phyloP scores from a whole-genome alignment of 2,797 vertebrate species.

The Enteromius afrohamiltoni region DNA sequence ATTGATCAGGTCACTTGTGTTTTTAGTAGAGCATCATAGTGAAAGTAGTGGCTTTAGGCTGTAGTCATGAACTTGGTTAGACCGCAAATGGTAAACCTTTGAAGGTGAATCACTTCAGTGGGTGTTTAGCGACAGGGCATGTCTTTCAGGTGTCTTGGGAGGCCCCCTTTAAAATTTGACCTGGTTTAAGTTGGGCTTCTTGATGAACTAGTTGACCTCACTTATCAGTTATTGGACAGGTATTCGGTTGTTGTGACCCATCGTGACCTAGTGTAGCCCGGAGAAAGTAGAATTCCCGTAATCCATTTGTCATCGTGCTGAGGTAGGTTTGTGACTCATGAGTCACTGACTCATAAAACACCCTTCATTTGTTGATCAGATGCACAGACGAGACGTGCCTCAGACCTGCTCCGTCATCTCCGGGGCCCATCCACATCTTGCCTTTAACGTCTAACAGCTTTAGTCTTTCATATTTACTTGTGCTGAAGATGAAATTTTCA shows the following conservation, averaged over 20 bases:
- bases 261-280: conserved; percentile 40
- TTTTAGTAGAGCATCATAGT: background rate
- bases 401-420: background rate
- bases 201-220: conserved; percentile 4
- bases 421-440: background rate
- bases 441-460: background rate
- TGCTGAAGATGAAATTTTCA: background rate
- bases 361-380: conserved; percentile 29
- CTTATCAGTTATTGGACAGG: background rate
- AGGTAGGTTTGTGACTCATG: conserved; percentile 43
- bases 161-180: background rate
- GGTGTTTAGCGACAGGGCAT: background rate
- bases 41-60: background rate
- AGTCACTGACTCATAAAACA: conserved; percentile 39
- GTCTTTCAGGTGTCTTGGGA: background rate
- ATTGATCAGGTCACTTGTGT: background rate
- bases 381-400: background rate
- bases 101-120: conserved; percentile 1
- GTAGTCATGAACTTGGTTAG: background rate
- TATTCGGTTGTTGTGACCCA: background rate
- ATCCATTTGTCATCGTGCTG: conserved; percentile 58
- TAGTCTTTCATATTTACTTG: background rate
- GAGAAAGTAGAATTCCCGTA: conserved; percentile 57
- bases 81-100: background rate
- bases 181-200: background rate